phyloP scores from a whole-genome alignment of 2,888 invertebrate species.

The Dermolepida albohirtum region DNA sequence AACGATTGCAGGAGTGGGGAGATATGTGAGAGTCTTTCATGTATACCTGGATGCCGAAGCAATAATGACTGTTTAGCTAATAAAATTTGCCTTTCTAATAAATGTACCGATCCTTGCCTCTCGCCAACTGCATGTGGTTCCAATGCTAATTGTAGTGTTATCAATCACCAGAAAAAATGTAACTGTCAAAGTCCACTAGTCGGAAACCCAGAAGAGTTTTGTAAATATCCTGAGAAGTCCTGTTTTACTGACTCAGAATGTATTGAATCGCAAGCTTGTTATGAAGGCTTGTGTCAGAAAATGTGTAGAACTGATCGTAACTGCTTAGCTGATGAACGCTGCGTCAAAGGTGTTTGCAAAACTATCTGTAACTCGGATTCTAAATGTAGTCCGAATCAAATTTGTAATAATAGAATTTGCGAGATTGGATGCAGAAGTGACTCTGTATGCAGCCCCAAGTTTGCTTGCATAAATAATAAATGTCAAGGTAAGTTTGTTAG shows the following conservation, averaged over 20 bases:
- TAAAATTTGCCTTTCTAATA: conserved; percentile 81
- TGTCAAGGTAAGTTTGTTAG: conserved; percentile 75
- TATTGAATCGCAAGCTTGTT: conserved; percentile 77
- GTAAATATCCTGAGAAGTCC: conserved; percentile 74
- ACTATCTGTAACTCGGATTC: conserved; percentile 88
- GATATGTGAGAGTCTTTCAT: conserved; percentile 85
- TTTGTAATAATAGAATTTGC: conserved; percentile 89
- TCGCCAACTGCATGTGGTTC: conserved; percentile 85
- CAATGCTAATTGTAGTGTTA: conserved; percentile 80
- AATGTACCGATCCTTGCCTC: conserved; percentile 82
- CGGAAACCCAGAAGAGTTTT: conserved; percentile 81
- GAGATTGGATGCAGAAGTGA: conserved; percentile 89
- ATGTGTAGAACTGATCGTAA: conserved; percentile 84
- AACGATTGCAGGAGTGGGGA: conserved; percentile 90
- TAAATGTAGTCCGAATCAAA: conserved; percentile 82
- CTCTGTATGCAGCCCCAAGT: conserved; percentile 77
- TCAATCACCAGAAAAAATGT: conserved; percentile 81
- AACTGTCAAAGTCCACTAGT: conserved; percentile 77
- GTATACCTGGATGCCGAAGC: conserved; percentile 83
- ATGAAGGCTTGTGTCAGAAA: conserved; percentile 81
- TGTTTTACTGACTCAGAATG: conserved; percentile 79
- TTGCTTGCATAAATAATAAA: conserved; percentile 85
- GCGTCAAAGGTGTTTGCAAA: conserved; percentile 85
- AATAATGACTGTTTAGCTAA: conserved; percentile 80
- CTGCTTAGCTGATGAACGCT: conserved; percentile 88